These are phyloP conservation scores for Dastarcus helophoroides DNA, from an alignment of 2,888 invertebrate species.

Conservation along the genomic window DNA sequence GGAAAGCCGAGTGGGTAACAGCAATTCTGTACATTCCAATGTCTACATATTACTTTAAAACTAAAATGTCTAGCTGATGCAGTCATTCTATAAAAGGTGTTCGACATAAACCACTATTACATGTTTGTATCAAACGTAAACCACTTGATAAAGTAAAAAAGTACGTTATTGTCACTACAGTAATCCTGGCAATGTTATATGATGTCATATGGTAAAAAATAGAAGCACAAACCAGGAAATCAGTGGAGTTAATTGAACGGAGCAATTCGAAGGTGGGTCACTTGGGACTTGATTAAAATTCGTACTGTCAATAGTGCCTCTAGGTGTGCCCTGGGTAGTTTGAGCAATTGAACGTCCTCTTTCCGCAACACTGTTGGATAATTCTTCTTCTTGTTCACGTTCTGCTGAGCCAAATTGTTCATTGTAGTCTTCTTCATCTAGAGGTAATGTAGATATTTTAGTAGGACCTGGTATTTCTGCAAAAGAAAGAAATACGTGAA, in stretches of 20 bases:
- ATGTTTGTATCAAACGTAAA: too few species aligned
- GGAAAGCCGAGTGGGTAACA: too few species aligned
- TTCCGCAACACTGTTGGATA: constrained; percentile 28
- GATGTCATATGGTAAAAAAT: constrained; percentile 24
- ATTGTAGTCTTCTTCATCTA: constrained; percentile 44
- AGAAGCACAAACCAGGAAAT: constrained; percentile 14
- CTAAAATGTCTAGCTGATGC: too few species aligned
- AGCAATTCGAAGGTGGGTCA: constrained; percentile 20
- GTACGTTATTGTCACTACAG: constrained; percentile 34
- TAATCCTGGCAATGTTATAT: constrained; percentile 19
- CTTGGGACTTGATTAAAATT: constrained; percentile 26
- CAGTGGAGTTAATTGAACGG: constrained; percentile 10
- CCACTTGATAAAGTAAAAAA: too few species aligned
- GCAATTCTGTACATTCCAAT: too few species aligned
- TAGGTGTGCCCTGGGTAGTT: constrained; percentile 15
- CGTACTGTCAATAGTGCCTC: constrained; percentile 14
- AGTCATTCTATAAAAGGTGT: too few species aligned
- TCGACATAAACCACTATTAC: too few species aligned
- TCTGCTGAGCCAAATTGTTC: constrained; percentile 63
- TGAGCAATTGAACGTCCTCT: constrained; percentile 11
- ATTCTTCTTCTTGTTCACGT: constrained; percentile 53
- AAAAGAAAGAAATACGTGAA: too few species aligned
- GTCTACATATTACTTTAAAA: too few species aligned
- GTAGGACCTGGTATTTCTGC: constrained; percentile 68
- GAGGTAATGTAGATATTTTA: constrained; percentile 42